Conservation (phyloP, 2,797 vertebrate genomes). For the Sarcophilus harrisii region DNA sequence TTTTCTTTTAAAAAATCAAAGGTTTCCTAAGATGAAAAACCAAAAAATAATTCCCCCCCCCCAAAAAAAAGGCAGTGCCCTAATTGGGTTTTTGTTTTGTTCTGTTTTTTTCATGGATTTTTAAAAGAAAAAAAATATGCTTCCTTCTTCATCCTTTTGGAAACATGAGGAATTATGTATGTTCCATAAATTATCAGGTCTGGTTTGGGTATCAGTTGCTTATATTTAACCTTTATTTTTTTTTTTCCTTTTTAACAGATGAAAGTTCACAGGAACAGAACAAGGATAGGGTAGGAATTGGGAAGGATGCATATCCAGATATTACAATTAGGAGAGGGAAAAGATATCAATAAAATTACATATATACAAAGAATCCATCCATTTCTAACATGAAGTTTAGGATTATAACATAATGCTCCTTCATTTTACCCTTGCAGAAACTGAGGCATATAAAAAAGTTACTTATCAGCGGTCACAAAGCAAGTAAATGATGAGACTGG, state of each 20-base stretch:
- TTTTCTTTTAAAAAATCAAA: background rate
- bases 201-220: background rate
- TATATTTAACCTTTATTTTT: background rate
- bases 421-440: background rate
- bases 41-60: background rate
- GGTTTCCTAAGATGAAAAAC: background rate
- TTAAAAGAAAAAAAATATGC: background rate
- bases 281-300: background rate
- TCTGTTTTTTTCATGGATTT: background rate
- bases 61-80: background rate
- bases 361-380: background rate
- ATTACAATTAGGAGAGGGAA: background rate
- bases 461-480: background rate
- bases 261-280: background rate
- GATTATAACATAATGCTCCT: background rate
- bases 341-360: background rate
- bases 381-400: conserved; percentile 25
- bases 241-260: background rate
- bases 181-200: background rate
- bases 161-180: background rate
- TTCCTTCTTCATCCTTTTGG: background rate
- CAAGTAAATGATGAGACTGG: background rate
- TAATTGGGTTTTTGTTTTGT: background rate
- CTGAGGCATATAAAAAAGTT: background rate
- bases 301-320: background rate